Evolutionary conservation across 2,888 invertebrate genomes (phyloP).

Genomic region (Arrhopalites spinosus): DNA sequence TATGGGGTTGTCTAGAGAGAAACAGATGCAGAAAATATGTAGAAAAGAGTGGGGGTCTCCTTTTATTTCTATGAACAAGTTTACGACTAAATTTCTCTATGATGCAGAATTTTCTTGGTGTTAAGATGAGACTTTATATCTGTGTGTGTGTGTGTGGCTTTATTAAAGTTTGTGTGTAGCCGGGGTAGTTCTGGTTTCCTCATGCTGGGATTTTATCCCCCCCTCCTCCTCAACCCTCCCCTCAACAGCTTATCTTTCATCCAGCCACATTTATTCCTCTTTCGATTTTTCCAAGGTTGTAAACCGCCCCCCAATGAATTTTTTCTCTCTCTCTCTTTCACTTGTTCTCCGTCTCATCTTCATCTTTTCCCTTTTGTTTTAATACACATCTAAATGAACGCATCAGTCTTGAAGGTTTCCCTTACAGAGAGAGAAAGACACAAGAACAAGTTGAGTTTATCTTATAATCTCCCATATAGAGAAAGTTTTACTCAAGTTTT

Average conservation of each 20-base stretch:
- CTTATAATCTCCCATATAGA: neutral
- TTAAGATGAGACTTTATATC: neutral
- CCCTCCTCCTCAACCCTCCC: neutral
- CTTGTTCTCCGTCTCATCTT: neutral
- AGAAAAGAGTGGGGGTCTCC: neutral
- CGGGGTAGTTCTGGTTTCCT: neutral
- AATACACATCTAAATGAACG: neutral
- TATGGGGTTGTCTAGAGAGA: neutral
- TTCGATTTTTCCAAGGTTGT: conserved; percentile 26
- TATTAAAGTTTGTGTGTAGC: conserved; percentile 1
- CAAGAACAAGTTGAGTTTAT: neutral
- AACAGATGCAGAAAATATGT: neutral
- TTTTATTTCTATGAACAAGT: neutral
- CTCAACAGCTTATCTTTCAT: conserved; percentile 32
- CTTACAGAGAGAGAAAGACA: neutral
- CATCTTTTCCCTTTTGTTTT: neutral
- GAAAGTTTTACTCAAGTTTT: neutral
- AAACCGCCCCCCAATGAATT: conserved; percentile 22
- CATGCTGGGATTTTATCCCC: neutral
- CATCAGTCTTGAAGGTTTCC: too few relatives aligned
- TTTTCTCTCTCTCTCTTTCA: neutral
- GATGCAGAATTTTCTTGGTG: neutral
- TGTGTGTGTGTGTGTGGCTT: neutral
- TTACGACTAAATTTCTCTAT: neutral
- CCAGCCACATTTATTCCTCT: conserved; percentile 31